phyloP scores from a whole-genome alignment of 2,888 invertebrate species.

The Gerris lacustris region DNA sequence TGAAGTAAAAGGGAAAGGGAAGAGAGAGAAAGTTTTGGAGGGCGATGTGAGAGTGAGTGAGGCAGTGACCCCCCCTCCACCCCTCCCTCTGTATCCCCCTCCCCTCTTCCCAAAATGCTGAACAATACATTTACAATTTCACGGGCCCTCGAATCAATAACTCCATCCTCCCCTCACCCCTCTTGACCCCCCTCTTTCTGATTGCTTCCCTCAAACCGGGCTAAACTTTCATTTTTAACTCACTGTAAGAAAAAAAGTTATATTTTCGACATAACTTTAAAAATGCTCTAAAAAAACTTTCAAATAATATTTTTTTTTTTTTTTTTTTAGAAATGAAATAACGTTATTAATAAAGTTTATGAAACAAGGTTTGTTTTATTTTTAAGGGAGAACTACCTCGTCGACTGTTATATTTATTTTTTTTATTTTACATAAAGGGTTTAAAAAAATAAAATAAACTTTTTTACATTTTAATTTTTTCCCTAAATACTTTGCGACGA shows the following conservation, averaged over 20 bases:
- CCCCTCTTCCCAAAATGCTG: slow-evolving; percentile 10
- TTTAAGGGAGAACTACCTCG: too few species aligned
- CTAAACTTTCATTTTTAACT: slow-evolving; percentile 16
- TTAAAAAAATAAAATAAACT: too few species aligned
- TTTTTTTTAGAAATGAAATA: too few species aligned
- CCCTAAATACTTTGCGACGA: too few species aligned
- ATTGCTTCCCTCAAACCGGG: slow-evolving; percentile 12
- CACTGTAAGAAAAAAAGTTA: slow-evolving; percentile 14
- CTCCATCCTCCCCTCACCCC: slow-evolving; percentile 18
- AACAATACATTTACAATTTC: slow-evolving; percentile 28
- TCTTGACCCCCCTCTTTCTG: slow-evolving; percentile 9
- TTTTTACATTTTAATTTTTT: too few species aligned
- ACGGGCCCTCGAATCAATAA: slow-evolving; percentile 26
- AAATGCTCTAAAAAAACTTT: too few species aligned
- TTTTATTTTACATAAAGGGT: too few species aligned
- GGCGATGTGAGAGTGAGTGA: slow-evolving; percentile 16
- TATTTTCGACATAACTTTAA: too few species aligned
- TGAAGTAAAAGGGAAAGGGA: not conserved
- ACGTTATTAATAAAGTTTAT: too few species aligned
- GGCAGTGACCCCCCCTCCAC: slow-evolving; percentile 15
- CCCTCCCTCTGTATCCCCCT: slow-evolving; percentile 27
- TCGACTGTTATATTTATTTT: too few species aligned
- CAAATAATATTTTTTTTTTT: too few species aligned
- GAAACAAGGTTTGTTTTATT: too few species aligned
- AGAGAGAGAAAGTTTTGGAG: not conserved